Evolutionary conservation across 2,113 vertebrate species (phyloP).

Genomic region (Aptenodytes forsteri): DNA sequence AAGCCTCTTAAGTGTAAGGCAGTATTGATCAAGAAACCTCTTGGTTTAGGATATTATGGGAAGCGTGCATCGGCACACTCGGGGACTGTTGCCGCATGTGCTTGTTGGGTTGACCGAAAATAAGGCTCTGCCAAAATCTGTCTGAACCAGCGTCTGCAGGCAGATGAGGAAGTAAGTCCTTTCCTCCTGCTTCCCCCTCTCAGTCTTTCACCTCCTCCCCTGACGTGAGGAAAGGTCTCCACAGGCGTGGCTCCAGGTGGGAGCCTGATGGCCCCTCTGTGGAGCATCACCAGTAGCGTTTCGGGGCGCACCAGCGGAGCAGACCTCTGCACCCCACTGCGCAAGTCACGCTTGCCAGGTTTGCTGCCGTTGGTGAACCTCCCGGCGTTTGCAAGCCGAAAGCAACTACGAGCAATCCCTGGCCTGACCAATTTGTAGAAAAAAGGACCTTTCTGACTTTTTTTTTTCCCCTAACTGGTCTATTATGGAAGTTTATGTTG

Average conservation of each 20-base stretch:
- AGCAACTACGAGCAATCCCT: neutral
- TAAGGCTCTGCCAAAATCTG: neutral
- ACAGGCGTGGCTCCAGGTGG: neutral
- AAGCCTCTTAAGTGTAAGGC: neutral
- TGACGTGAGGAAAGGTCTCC: neutral
- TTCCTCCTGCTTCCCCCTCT: neutral
- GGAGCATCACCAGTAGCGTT: neutral
- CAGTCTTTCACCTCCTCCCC: neutral
- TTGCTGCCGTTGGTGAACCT: neutral
- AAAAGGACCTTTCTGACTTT: neutral
- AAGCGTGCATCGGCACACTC: neutral
- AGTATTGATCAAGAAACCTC: neutral
- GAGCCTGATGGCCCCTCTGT: neutral
- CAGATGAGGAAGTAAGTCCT: neutral
- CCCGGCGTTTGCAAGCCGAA: neutral
- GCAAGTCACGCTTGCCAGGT: neutral
- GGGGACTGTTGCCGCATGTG: neutral
- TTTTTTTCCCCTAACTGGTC: neutral
- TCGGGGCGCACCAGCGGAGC: neutral
- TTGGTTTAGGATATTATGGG: neutral
- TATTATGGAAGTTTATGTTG: neutral
- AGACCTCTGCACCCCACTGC: neutral
- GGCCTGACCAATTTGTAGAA: neutral
- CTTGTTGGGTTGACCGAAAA: neutral
- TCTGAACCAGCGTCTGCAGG: neutral